These are phyloP conservation scores for Geophilus truncorum DNA, from an alignment of 2,888 invertebrate genomes.

Conservation along the genomic window DNA sequence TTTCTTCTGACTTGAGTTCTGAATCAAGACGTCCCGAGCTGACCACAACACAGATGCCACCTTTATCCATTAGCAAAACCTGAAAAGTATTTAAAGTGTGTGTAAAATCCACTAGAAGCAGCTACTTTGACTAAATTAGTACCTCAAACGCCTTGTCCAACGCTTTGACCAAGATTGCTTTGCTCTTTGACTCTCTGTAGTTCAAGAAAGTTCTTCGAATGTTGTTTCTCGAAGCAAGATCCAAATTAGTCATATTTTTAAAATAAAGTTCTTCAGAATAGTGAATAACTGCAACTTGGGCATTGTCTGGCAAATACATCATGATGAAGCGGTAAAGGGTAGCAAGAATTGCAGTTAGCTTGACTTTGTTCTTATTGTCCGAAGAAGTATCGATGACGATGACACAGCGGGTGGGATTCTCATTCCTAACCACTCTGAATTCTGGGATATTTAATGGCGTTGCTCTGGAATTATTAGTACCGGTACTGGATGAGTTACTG, in stretches of 20 bases:
- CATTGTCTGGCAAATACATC: conserved; percentile 20
- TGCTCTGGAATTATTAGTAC: neutral
- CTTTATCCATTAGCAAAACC: neutral
- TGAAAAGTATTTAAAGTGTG: neutral
- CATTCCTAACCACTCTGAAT: neutral
- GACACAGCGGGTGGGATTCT: neutral
- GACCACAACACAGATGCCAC: neutral
- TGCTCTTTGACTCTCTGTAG: neutral
- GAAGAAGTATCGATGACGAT: neutral
- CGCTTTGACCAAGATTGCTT: neutral
- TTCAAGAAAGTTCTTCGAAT: neutral
- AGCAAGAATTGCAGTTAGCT: neutral
- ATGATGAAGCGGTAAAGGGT: neutral
- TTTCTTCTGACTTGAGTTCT: neutral
- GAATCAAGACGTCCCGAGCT: neutral
- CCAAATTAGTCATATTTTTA: neutral
- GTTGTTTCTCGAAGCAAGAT: neutral
- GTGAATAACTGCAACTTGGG: neutral
- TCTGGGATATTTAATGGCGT: neutral
- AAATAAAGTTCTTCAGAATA: neutral
- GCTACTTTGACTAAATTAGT: neutral
- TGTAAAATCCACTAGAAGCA: too few relatives aligned
- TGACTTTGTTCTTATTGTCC: neutral
- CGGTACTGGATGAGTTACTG: too few relatives aligned
- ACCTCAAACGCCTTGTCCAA: neutral